phyloP scores from a whole-genome alignment of 2,113 vertebrate genomes.

The Psilopsiagon aurifrons region DNA sequence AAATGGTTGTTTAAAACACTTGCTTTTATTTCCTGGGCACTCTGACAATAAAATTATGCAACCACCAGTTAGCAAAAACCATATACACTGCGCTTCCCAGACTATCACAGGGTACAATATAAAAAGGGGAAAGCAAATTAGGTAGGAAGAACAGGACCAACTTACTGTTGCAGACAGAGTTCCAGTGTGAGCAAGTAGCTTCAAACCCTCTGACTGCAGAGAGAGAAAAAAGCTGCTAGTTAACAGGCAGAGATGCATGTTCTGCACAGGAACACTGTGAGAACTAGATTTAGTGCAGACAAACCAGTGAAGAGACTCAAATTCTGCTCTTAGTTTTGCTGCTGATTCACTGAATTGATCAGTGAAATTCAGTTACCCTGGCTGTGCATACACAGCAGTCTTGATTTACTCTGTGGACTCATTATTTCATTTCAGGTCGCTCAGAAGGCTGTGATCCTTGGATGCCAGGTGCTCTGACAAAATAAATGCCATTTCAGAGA shows the following conservation, averaged over 20 bases:
- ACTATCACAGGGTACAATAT: background rate
- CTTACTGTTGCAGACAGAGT: background rate
- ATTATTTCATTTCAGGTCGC: background rate
- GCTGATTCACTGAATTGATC: background rate
- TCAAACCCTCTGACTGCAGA: background rate
- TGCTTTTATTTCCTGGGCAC: background rate
- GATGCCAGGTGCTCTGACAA: background rate
- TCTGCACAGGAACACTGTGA: background rate
- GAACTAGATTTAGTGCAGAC: background rate
- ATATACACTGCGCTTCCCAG: background rate
- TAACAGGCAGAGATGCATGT: background rate
- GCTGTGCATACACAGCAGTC: background rate
- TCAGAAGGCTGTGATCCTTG: background rate
- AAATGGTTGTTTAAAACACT: background rate
- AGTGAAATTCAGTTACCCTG: background rate
- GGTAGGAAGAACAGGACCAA: background rate
- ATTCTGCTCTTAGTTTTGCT: background rate
- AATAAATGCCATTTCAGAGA: background rate
- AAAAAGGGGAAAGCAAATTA: background rate
- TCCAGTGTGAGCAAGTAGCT: background rate
- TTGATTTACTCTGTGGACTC: background rate
- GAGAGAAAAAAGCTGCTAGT: background rate
- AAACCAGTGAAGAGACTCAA: background rate
- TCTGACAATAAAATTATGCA: conserved; percentile 1
- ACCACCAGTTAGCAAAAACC: background rate